phyloP scores from a whole-genome alignment of 1,140 invertebrate genomes.

The Scaptomyza hsui region DNA sequence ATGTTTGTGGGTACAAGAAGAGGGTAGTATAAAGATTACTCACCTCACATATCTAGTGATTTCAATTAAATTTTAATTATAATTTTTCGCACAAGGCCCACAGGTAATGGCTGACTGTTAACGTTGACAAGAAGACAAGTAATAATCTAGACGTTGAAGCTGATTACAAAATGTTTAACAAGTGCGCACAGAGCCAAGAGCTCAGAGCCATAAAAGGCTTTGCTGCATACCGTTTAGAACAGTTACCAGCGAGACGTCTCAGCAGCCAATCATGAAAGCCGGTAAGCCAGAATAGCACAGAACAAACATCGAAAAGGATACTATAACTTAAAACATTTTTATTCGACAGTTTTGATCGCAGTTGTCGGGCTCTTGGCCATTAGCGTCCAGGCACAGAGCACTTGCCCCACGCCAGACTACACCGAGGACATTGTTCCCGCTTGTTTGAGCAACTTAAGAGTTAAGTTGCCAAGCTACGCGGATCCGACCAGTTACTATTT shows the following conservation, averaged over 20 bases:
- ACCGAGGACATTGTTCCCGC: slow-evolving; percentile 17
- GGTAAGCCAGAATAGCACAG: slow-evolving; percentile 48
- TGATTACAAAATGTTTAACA: slow-evolving; percentile 63
- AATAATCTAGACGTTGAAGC: slow-evolving; percentile 68
- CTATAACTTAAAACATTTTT: neutral
- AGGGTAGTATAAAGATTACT: slow-evolving; percentile 20
- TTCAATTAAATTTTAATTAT: slow-evolving; percentile 53
- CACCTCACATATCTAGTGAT: slow-evolving; percentile 31
- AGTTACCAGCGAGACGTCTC: slow-evolving; percentile 61
- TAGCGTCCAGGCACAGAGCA: slow-evolving; percentile 27
- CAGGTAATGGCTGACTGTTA: slow-evolving; percentile 17
- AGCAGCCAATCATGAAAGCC: slow-evolving; percentile 57
- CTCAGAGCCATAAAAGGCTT: slow-evolving; percentile 58
- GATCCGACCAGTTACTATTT: slow-evolving; percentile 41
- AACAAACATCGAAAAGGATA: neutral
- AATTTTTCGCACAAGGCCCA: slow-evolving; percentile 41
- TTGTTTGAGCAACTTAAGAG: slow-evolving; percentile 13
- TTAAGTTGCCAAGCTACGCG: slow-evolving; percentile 58
- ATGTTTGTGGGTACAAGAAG: too few species aligned
- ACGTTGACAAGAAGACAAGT: slow-evolving; percentile 47
- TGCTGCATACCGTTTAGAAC: slow-evolving; percentile 28
- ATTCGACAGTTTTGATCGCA: slow-evolving; percentile 47
- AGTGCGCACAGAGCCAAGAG: slow-evolving; percentile 9
- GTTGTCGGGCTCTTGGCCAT: slow-evolving; percentile 52
- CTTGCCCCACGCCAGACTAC: slow-evolving; percentile 31